Evolutionary conservation across 2,888 invertebrate genomes (phyloP), one percentile per base, ranked within the genome.

Genomic region (Rotaria macrura): DNA sequence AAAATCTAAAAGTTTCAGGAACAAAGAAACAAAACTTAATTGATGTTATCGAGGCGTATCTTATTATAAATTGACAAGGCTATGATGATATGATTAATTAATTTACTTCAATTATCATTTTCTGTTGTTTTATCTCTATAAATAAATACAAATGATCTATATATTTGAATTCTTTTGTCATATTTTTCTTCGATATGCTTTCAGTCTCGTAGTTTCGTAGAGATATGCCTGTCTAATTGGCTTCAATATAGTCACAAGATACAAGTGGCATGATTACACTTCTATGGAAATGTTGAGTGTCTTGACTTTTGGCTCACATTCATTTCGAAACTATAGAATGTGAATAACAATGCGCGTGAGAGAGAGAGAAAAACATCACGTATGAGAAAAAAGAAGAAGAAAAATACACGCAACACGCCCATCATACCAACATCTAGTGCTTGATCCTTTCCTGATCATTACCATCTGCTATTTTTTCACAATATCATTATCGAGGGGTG

Each of bases 11-110:
- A 5, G 88, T 89, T 43, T 87, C 88, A 20, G 89, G 90, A 0
- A 88, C 88, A 5, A 90, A 89, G 88, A 92, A 92, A 88, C 91
- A 90, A 3, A 91, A 92, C 55, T 89, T 92, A 9, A 90, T 92
- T 38, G 90, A 90, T 79, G 90, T 90, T 85, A 91, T 91, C 57
- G 89, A 89, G 87, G 88, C 88, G 20, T 89, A 91, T 87, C 90
- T 89, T 87, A 10, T 4, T 43, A 79, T 79, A 34, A 20, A 34
- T 34, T 12, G 7, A 34, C 20, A n/a, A 65, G 34, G 38, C 14
- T 65, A 7, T 52, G 7, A 52, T 10, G 0, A 23, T 23, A 23
- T 52, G 7, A 52, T 52, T 52, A 23, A 65, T 65, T 34, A n/a
- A n/a, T n/a, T n/a, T n/a, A n/a, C n/a, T n/a, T n/a, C n/a, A n/a